phyloP scores from a whole-genome alignment of 2,888 invertebrate genomes.

The Clitarchus hookeri region DNA sequence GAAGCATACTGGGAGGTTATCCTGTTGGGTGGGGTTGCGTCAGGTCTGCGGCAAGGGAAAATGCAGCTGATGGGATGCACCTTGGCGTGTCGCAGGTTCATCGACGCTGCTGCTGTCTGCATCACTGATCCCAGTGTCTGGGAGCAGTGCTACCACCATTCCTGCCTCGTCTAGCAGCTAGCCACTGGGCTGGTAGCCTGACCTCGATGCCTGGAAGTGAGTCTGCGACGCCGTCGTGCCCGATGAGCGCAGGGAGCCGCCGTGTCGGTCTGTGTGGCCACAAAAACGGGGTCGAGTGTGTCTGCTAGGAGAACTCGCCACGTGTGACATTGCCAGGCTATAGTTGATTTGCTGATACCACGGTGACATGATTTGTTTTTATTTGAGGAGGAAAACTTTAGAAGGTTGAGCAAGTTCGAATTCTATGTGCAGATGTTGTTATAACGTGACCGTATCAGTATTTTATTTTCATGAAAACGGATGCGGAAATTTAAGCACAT shows the following conservation, averaged over 20 bases:
- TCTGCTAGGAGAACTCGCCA: neutral
- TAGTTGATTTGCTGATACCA: constrained; percentile 20
- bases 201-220: neutral
- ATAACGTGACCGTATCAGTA: neutral
- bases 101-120: constrained; percentile 37
- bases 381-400: neutral
- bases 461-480: neutral
- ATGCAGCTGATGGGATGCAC: too few species aligned
- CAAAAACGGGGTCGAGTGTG: neutral
- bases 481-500: neutral
- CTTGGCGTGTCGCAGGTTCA: constrained; percentile 28
- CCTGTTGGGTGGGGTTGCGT: too few species aligned
- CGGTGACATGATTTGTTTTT: neutral
- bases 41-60: too few species aligned
- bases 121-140: constrained; percentile 25
- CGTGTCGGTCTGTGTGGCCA: too few species aligned
- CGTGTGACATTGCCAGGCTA: neutral
- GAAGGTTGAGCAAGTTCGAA: neutral
- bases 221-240: neutral
- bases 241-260: neutral
- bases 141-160: constrained; percentile 39
- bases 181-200: constrained; percentile 22
- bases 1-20: too few species aligned
- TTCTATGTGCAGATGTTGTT: neutral
- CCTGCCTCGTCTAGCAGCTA: constrained; percentile 44